phyloP scores from a whole-genome alignment of 2,797 vertebrate species.

The Syngnathus acus region DNA sequence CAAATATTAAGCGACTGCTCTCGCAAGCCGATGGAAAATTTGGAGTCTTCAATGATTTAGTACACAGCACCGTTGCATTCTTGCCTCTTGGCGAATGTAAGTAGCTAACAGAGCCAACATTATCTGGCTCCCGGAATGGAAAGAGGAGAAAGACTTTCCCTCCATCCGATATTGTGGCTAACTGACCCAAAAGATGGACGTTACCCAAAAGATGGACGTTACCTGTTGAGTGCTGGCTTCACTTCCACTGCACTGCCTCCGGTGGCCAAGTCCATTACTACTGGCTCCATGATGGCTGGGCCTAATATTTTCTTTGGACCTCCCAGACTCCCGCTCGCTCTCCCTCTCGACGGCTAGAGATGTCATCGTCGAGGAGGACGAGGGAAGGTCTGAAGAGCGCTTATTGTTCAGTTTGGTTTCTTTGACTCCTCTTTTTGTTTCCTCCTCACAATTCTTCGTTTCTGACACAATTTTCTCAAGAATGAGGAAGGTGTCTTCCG shows the following conservation, averaged over 20 bases:
- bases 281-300: constrained; percentile 44
- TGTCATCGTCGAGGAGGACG: constrained; percentile 28
- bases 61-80: too few relatives aligned
- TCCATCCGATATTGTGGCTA: background rate
- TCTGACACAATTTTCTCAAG: constrained; percentile 90
- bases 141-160: background rate
- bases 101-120: too few relatives aligned
- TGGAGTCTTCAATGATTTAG: background rate
- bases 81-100: background rate
- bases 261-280: constrained; percentile 63
- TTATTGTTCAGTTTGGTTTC: constrained; percentile 34
- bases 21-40: background rate
- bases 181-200: background rate
- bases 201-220: background rate
- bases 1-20: background rate
- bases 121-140: background rate
- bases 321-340: constrained; percentile 41
- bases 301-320: constrained; percentile 68
- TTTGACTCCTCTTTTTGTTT: constrained; percentile 21
- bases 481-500: constrained; percentile 81
- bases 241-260: constrained; percentile 56
- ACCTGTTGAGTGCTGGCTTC: constrained; percentile 63
- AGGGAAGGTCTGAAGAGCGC: constrained; percentile 26
- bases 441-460: constrained; percentile 63
- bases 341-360: constrained; percentile 50